Percentiles rank a stretch among this genome's conserved stretches.
Evolutionary conservation across 2,113 vertebrate species (phyloP).

Genomic region (Plectropomus leopardus): DNA sequence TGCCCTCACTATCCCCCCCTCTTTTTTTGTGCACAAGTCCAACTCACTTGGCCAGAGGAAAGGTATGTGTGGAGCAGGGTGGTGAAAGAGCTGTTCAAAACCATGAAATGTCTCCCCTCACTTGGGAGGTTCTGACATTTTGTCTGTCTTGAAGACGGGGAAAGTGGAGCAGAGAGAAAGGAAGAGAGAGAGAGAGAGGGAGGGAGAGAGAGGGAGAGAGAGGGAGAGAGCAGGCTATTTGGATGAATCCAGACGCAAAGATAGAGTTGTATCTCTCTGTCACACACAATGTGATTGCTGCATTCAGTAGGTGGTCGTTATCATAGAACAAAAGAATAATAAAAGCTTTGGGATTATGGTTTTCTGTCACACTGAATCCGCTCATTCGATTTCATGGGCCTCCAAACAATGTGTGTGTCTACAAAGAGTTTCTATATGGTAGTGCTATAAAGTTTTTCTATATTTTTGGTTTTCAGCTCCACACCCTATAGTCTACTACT

Average conservation of each 20-base stretch:
- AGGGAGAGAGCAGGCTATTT: neutral
- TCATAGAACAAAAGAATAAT: conserved; percentile 23
- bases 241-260: conserved; percentile 5
- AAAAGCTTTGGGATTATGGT: neutral
- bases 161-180: neutral
- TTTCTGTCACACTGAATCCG: conserved; percentile 1
- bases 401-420: neutral
- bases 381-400: conserved; percentile 1
- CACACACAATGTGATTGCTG: conserved; percentile 12
- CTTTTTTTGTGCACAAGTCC: conserved; percentile 1
- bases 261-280: conserved; percentile 3
- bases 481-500: neutral
- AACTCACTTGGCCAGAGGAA: conserved; percentile 25
- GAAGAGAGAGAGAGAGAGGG: neutral
- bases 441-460: neutral
- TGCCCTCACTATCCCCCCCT: neutral
- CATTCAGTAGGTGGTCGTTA: conserved; percentile 21
- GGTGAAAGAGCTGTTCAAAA: conserved; percentile 45
- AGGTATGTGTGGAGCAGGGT: conserved; percentile 1
- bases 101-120: conserved; percentile 53
- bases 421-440: neutral
- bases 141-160: conserved; percentile 25
- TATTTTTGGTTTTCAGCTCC: neutral
- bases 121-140: conserved; percentile 62
- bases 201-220: neutral